Conservation (phyloP, 1,140 invertebrate species). For the Thaumetopoea pityocampa region DNA sequence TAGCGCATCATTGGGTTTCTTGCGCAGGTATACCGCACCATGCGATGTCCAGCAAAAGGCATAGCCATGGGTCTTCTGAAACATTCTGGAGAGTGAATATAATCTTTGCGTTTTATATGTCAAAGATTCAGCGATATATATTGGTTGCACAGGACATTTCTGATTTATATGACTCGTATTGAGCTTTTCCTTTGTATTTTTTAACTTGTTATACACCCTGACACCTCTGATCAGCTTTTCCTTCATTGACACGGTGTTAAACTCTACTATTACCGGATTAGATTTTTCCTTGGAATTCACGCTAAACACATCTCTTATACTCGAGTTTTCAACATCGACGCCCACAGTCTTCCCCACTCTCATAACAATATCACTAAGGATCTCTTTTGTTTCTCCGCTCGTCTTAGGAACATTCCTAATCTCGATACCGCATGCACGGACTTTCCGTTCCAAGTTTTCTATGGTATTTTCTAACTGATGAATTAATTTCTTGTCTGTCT, state of each 20-base stretch:
- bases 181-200: not conserved
- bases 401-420: not conserved
- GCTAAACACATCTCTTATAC: not conserved
- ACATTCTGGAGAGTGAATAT: not conserved
- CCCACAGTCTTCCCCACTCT: not conserved
- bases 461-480: not conserved
- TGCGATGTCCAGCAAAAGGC: not conserved
- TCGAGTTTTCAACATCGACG: not conserved
- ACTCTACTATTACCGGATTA: not conserved
- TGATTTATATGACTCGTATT: constrained; percentile 1
- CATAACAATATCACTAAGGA: not conserved
- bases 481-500: not conserved
- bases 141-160: not conserved
- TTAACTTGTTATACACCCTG: not conserved
- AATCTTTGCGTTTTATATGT: constrained; percentile 1
- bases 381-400: not conserved
- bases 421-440: not conserved
- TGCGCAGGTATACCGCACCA: constrained; percentile 3
- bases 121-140: constrained; percentile 1
- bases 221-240: constrained; percentile 1
- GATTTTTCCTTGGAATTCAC: not conserved
- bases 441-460: not conserved
- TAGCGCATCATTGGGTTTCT: not conserved
- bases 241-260: not conserved
- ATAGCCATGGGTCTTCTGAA: not conserved